A percentile compares a stretch with the other conserved stretches of the same genome.
Conservation (phyloP, 2,113 vertebrate genomes). For the Dromaius novaehollandiae region DNA sequence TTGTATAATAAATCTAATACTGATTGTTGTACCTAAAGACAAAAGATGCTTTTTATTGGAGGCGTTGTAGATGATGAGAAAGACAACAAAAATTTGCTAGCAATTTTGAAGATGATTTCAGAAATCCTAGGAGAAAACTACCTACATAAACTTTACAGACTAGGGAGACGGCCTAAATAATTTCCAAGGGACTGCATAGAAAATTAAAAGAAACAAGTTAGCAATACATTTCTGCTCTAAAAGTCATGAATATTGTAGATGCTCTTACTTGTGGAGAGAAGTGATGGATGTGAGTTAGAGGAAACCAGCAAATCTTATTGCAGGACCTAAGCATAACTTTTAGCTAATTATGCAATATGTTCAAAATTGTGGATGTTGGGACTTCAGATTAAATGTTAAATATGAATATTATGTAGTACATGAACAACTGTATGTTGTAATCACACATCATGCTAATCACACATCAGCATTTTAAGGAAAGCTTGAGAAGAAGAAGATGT, state of each 20-base stretch:
- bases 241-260: rapidly evolving
- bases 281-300: background rate
- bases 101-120: background rate
- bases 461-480: background rate
- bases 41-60: background rate
- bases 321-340: background rate
- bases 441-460: background rate
- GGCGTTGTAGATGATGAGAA: background rate
- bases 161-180: background rate
- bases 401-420: background rate
- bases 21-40: background rate
- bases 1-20: background rate
- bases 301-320: background rate
- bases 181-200: background rate
- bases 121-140: background rate
- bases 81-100: background rate
- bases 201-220: background rate
- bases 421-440: background rate
- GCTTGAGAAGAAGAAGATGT: background rate
- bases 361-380: background rate
- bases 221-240: background rate
- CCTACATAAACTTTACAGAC: background rate
- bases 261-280: background rate
- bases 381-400: background rate
- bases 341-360: background rate